These are phyloP conservation scores for Daubentonia madagascariensis DNA, from an alignment of 2,113 vertebrate species.

Conservation along the genomic window DNA sequence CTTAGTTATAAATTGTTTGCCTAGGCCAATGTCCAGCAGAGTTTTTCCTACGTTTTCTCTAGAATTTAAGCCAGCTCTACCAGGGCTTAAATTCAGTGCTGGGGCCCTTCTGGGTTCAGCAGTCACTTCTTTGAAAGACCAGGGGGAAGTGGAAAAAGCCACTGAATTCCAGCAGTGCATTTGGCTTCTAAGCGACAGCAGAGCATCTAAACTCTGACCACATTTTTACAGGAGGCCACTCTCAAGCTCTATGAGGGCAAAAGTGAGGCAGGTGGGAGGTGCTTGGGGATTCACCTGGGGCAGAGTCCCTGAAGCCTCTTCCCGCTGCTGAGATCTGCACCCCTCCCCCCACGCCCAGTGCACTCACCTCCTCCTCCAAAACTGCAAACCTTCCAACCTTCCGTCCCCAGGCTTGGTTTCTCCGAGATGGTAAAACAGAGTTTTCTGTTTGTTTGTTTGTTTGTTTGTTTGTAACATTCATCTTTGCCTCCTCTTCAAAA, in stretches of 20 bases:
- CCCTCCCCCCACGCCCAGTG: too few species aligned
- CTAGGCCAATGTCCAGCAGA: too few species aligned
- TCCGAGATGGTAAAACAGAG: neutral
- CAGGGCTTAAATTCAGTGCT: fast-evolving
- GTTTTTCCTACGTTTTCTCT: too few species aligned
- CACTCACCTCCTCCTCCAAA: neutral
- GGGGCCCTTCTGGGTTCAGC: too few species aligned
- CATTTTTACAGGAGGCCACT: neutral
- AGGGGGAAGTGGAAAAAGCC: neutral
- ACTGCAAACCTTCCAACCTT: neutral
- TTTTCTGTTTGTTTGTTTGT: neutral
- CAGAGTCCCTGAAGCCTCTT: neutral
- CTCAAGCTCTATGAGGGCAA: neutral
- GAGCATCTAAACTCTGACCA: neutral
- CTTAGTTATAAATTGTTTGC: too few species aligned
- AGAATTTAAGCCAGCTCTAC: neutral
- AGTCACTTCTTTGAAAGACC: neutral
- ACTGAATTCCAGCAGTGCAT: neutral
- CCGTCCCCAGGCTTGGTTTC: neutral
- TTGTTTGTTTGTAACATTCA: neutral
- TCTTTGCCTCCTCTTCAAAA: neutral
- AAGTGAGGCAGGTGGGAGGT: neutral
- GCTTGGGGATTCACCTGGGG: too few species aligned
- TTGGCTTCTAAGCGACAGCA: neutral
- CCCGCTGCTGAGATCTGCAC: neutral